These are phyloP conservation scores for Addax nasomaculatus DNA, from an alignment of 2,113 vertebrate genomes.

Conservation along the genomic window DNA sequence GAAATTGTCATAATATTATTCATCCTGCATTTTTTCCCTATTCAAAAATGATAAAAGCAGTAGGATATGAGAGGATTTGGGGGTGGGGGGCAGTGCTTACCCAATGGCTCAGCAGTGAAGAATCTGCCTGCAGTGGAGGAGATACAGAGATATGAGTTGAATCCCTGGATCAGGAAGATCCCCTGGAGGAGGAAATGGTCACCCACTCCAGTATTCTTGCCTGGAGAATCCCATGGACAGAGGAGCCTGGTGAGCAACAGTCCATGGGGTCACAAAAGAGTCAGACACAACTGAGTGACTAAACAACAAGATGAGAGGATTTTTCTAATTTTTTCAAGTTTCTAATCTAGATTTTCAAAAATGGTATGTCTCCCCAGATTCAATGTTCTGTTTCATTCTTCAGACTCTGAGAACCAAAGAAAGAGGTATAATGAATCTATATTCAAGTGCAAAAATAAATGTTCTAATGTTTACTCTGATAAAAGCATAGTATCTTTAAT, in stretches of 20 bases:
- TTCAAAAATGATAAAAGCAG: not conserved
- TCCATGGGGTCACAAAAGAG: not conserved
- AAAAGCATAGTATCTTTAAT: slow-evolving; percentile 35
- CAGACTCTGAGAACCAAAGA: not conserved
- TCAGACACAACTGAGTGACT: not conserved
- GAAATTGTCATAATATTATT: not conserved
- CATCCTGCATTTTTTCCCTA: not conserved
- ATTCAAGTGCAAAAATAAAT: not conserved
- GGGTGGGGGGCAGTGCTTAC: not conserved
- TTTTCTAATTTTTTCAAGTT: not conserved
- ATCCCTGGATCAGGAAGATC: not conserved
- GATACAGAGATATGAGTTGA: not conserved
- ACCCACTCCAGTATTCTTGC: not conserved
- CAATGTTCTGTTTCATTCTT: not conserved
- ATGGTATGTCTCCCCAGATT: not conserved
- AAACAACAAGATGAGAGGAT: not conserved
- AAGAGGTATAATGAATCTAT: not conserved
- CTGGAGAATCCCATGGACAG: not conserved
- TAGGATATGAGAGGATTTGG: not conserved
- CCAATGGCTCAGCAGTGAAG: not conserved
- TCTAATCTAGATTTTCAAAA: slow-evolving; percentile 21
- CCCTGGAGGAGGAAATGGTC: not conserved
- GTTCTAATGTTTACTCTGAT: not conserved
- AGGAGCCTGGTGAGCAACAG: not conserved
- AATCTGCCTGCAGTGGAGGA: not conserved